phyloP scores from a whole-genome alignment of 2,797 vertebrate species.

The Pseudocheirus occidentalis region DNA sequence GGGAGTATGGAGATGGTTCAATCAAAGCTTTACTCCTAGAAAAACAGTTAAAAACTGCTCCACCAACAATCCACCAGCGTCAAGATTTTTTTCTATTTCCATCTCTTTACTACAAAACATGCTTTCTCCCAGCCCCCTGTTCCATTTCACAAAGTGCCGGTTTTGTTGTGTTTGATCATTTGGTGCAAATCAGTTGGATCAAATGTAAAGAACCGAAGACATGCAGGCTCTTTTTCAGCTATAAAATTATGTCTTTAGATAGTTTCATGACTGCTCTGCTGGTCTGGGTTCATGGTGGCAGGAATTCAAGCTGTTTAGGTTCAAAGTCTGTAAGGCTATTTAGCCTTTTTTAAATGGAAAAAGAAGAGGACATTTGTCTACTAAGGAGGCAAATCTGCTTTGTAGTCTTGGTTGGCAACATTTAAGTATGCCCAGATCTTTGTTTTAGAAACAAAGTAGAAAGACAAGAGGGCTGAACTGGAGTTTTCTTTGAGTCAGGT shows the following conservation, averaged over 20 bases:
- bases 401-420: not conserved
- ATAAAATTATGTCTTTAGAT: not conserved
- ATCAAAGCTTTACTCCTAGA: not conserved
- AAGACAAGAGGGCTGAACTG: not conserved
- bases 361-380: not conserved
- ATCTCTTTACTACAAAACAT: not conserved
- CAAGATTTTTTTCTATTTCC: not conserved
- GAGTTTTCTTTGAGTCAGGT: not conserved
- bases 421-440: not conserved
- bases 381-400: not conserved
- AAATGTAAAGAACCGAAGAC: not conserved
- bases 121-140: not conserved
- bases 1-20: not conserved
- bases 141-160: not conserved
- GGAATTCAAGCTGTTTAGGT: not conserved
- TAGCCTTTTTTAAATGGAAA: conserved; percentile 11
- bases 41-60: not conserved
- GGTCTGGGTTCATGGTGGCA: not conserved
- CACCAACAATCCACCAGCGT: not conserved
- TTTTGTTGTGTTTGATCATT: conserved; percentile 1
- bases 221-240: not conserved
- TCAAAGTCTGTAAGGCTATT: not conserved
- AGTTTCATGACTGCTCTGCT: not conserved
- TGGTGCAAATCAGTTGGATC: not conserved
- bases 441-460: not conserved